Base-by-base conservation (phyloP, 1,140 invertebrate species). In the Musca vetustissima region DNA sequence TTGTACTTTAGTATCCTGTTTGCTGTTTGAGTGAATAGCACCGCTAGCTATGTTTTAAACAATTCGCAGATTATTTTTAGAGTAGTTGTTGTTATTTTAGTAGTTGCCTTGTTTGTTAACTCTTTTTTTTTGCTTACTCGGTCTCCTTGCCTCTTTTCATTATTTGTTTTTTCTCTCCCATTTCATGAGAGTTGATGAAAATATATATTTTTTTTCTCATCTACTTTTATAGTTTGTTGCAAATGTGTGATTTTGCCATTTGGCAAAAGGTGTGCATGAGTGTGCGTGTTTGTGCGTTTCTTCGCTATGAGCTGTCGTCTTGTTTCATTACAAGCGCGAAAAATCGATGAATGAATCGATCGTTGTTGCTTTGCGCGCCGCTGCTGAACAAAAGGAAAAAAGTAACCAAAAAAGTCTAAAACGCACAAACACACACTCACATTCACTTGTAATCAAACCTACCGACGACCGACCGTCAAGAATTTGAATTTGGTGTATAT, bases 271-370 rank as follows among this genome's bases (percentile, higher is more conserved):
- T 32, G 28, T 32, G 28, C 28, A 9, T 32, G 4, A 4, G 64
- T 50, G 47, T 4, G 21, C 47, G 17, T 52, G 28, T 36, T 32
- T 64, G 17, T 1, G 24, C 17, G 47, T 61, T 43, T 61, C 13
- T 59, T n/a, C n/a, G 15, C 17, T 32, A 9, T 32, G 28, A 32
- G 28, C 28, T 32, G 28, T 32, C 28, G 28, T n/a, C n/a, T n/a
- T n/a, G n/a, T n/a, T n/a, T 28, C 36, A 13, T 43, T 64, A 65
- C 70, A 68, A 68, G 69, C 74, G 78, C 73, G 78, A 80, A 80
- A 80, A 80, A 80, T 80, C 78, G 76, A 80, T 80, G 78, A 80
- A 80, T 80, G 78, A 77, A 80, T 78, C 78, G 78, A 80, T 78
- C 75, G 78, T 69, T 66, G 68, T 36, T 61, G 57, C 57, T 61